Conservation (phyloP, 1,140 invertebrate genomes). For the Hylaeus volcanicus region DNA sequence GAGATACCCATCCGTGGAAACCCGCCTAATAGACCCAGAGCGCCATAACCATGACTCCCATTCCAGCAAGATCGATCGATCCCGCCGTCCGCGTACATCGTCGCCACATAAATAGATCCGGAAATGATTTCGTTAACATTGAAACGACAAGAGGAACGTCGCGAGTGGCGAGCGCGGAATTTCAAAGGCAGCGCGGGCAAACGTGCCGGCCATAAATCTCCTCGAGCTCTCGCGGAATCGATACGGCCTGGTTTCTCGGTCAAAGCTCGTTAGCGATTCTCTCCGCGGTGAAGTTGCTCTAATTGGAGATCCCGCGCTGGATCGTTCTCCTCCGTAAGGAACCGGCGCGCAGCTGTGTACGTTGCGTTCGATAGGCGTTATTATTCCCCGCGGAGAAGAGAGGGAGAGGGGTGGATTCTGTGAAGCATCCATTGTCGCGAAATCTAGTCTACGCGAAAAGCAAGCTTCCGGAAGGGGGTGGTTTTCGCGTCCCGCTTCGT, state of each 20-base stretch:
- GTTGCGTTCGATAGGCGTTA: slow-evolving; percentile 44
- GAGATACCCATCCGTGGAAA: no score
- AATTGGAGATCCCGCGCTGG: slow-evolving; percentile 53
- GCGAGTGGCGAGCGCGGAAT: neutral
- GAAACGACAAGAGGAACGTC: neutral
- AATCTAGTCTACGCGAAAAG: slow-evolving; percentile 27
- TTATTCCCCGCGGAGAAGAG: neutral
- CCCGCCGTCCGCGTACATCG: no score
- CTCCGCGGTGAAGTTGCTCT: slow-evolving; percentile 52
- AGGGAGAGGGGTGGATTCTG: slow-evolving; percentile 25
- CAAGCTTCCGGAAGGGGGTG: slow-evolving; percentile 7
- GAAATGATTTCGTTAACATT: no score
- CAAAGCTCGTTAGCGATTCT: slow-evolving; percentile 61
- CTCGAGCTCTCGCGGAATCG: slow-evolving; percentile 43
- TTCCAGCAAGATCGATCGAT: no score
- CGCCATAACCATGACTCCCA: no score
- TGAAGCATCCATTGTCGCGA: slow-evolving; percentile 39
- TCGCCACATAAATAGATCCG: no score
- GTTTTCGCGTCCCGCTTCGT: slow-evolving; percentile 44
- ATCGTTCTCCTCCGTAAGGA: slow-evolving; percentile 45
- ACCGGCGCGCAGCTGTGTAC: slow-evolving; percentile 14
- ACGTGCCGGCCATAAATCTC: slow-evolving; percentile 48
- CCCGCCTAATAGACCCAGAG: no score
- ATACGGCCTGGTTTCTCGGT: slow-evolving; percentile 55
- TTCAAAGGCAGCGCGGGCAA: neutral